Conservation (phyloP, 2,113 vertebrate genomes). For the Crocuta crocuta region DNA sequence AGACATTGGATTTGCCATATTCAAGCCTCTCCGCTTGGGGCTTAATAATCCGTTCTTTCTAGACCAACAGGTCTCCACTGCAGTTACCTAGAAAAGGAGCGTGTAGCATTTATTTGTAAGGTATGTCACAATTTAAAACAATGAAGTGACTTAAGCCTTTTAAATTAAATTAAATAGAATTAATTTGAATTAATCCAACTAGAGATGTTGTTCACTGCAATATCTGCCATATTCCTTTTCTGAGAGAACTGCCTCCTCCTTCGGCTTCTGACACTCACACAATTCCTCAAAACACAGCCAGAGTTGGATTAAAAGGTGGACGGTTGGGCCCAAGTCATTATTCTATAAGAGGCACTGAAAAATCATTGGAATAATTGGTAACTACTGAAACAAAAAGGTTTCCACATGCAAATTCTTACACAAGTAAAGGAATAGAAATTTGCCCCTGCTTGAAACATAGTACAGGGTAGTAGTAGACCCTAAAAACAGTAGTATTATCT, state of each 20-base stretch:
- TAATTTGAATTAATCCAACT: background rate
- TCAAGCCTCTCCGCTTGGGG: background rate
- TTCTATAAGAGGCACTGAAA: background rate
- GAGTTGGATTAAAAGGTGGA: background rate
- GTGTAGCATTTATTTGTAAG: background rate
- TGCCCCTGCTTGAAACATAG: conserved; percentile 28
- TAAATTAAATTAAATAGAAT: background rate
- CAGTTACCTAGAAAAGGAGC: background rate
- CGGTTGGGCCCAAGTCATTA: background rate
- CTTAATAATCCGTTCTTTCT: background rate
- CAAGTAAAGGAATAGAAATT: background rate
- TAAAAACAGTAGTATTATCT: conserved; percentile 20
- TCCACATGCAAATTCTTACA: background rate
- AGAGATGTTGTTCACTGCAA: background rate
- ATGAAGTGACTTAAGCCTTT: background rate
- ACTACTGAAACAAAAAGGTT: background rate
- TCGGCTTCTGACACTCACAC: background rate
- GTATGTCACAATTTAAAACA: background rate
- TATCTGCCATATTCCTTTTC: background rate
- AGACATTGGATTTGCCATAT: background rate
- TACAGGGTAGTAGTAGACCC: conserved; percentile 1
- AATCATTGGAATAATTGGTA: conserved; percentile 36
- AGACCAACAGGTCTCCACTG: background rate
- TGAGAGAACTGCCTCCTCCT: background rate
- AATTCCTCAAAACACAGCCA: conserved; percentile 31